Evolutionary conservation across 2,113 vertebrate genomes (phyloP).

Genomic region (Conger conger): DNA sequence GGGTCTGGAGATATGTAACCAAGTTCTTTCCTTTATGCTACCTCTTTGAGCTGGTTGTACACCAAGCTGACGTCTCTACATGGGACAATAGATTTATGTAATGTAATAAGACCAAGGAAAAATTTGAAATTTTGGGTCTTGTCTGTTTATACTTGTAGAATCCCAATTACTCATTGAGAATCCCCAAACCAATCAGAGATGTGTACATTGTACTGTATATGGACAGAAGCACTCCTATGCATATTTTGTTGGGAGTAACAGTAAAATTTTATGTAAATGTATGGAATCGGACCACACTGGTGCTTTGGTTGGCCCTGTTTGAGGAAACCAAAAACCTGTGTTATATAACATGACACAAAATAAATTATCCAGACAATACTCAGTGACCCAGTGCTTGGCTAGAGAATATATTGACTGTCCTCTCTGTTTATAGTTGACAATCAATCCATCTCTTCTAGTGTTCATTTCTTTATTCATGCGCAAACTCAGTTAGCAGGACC

Average conservation of each 20-base stretch:
- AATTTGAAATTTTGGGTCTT: background rate
- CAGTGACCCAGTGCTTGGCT: background rate
- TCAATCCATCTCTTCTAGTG: background rate
- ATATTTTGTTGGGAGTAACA: background rate
- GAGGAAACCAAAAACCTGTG: background rate
- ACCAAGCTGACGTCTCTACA: background rate
- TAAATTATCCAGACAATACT: too few relatives aligned
- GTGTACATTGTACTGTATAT: background rate
- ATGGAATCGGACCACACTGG: too few relatives aligned
- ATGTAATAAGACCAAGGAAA: background rate
- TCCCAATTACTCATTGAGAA: background rate
- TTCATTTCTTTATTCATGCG: background rate
- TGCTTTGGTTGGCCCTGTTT: background rate
- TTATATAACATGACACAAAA: background rate
- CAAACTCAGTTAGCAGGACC: background rate
- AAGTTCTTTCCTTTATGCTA: background rate
- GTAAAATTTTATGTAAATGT: too few relatives aligned
- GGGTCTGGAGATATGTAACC: constrained; percentile 25
- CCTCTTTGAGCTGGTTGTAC: background rate
- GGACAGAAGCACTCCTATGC: too few relatives aligned
- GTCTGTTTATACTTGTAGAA: background rate
- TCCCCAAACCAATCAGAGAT: background rate
- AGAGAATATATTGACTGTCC: background rate
- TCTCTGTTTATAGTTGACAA: background rate
- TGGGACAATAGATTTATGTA: background rate